Percentiles rank a stretch among this genome's conserved stretches.
phyloP scores from a whole-genome alignment of 2,113 vertebrate genomes.

The Porphyrio hochstetteri region DNA sequence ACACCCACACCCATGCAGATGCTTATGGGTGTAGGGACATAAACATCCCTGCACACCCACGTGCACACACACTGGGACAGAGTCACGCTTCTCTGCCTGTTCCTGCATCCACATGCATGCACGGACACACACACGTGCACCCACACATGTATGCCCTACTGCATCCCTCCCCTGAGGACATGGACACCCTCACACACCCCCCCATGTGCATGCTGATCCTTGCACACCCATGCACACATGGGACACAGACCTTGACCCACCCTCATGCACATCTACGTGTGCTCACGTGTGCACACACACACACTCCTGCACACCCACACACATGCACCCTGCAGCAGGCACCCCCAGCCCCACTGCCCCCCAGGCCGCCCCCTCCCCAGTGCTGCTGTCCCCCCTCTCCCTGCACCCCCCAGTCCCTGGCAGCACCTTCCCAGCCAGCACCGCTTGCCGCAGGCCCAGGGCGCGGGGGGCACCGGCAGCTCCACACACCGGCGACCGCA shows the following conservation, averaged over 20 bases:
- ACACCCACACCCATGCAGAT: fast-evolving
- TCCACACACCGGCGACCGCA: not conserved
- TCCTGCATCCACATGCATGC: not conserved
- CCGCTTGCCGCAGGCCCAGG: not conserved
- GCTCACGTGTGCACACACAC: too few species aligned
- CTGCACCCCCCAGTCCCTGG: not conserved
- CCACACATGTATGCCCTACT: too few species aligned
- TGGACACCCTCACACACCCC: fast-evolving
- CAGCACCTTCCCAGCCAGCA: not conserved
- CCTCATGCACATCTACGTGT: fast-evolving
- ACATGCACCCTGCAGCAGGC: not conserved
- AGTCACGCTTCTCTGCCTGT: fast-evolving
- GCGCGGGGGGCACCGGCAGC: not conserved
- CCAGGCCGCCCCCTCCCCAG: not conserved
- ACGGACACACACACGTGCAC: fast-evolving
- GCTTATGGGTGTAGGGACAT: too few species aligned
- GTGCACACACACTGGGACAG: not conserved
- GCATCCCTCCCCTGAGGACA: not conserved
- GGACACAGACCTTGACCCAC: too few species aligned
- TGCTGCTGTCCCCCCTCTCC: too few species aligned
- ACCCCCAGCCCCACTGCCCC: not conserved
- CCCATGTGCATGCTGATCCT: not conserved
- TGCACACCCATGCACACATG: fast-evolving
- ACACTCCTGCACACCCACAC: too few species aligned
- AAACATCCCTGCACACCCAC: fast-evolving